phyloP scores from a whole-genome alignment of 2,113 vertebrate species.

The Caretta caretta region DNA sequence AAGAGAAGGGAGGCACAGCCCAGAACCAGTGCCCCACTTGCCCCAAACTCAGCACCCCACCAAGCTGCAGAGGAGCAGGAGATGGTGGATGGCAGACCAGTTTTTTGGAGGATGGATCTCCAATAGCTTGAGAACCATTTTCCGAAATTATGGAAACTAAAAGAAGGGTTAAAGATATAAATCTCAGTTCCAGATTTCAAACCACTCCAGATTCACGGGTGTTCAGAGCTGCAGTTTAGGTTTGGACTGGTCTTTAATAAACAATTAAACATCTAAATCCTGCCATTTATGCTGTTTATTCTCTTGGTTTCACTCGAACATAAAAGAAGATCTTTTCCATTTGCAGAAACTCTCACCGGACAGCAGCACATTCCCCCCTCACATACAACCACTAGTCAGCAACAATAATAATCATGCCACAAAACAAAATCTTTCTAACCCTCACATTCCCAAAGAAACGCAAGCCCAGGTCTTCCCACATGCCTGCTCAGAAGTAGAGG shows the following conservation, averaged over 20 bases:
- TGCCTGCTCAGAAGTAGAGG: neutral
- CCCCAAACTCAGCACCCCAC: neutral
- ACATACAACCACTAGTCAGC: accelerated
- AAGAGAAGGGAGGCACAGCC: neutral
- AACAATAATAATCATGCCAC: neutral
- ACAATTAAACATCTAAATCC: constrained; percentile 14
- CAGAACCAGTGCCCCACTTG: neutral
- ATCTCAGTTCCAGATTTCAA: neutral
- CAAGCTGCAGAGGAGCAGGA: neutral
- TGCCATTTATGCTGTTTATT: neutral
- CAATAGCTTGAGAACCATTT: neutral
- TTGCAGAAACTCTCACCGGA: accelerated
- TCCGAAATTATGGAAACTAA: neutral
- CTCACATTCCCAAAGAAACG: accelerated
- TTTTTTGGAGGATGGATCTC: constrained; percentile 6
- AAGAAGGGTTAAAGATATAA: neutral
- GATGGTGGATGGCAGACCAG: neutral
- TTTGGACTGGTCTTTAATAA: constrained; percentile 1
- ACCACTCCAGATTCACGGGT: neutral
- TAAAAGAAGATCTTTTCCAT: accelerated
- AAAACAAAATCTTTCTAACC: neutral
- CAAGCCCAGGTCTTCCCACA: neutral
- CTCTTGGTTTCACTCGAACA: neutral
- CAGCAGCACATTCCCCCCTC: neutral
- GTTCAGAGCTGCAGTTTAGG: constrained; percentile 34